Percentiles rank a stretch among this genome's conserved stretches.
These are phyloP conservation scores for Prorops nasuta DNA, from an alignment of 1,140 invertebrate genomes.

Conservation along the genomic window DNA sequence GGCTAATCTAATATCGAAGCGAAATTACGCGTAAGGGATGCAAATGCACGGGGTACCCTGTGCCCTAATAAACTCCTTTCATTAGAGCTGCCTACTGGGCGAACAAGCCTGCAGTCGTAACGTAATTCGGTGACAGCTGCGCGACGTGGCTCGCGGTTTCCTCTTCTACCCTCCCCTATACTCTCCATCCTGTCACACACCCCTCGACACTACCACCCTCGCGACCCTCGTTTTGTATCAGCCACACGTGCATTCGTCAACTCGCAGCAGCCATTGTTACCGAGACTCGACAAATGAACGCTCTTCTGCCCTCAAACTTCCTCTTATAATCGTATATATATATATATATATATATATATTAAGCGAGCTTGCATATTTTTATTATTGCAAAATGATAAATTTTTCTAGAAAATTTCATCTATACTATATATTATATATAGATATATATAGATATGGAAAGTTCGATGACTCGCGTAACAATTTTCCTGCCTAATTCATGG, in stretches of 20 bases:
- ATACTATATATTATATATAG: too few species aligned
- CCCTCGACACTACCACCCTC: not conserved
- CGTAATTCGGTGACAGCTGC: slow-evolving; percentile 29
- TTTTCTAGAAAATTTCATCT: too few species aligned
- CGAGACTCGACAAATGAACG: not conserved
- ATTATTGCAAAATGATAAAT: too few species aligned
- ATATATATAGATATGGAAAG: too few species aligned
- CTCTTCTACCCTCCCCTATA: not conserved
- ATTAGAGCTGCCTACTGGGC: slow-evolving; percentile 26
- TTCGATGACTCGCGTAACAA: too few species aligned
- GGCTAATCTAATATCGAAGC: slow-evolving; percentile 41
- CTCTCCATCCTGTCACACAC: not conserved
- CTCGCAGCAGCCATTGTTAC: slow-evolving; percentile 4
- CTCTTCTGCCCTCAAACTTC: too few species aligned
- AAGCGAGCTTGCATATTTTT: too few species aligned
- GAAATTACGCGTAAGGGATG: slow-evolving; percentile 42
- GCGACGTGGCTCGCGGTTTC: slow-evolving; percentile 14
- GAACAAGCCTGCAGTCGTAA: slow-evolving; percentile 34
- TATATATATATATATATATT: too few species aligned
- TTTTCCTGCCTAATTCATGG: too few species aligned
- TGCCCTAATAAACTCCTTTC: slow-evolving; percentile 36
- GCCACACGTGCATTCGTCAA: slow-evolving; percentile 4
- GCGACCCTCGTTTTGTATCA: not conserved
- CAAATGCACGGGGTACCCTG: slow-evolving; percentile 27
- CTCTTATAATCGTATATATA: too few species aligned